Base-by-base conservation (phyloP, 2,888 invertebrate genomes). In the Pardosa pseudoannulata region DNA sequence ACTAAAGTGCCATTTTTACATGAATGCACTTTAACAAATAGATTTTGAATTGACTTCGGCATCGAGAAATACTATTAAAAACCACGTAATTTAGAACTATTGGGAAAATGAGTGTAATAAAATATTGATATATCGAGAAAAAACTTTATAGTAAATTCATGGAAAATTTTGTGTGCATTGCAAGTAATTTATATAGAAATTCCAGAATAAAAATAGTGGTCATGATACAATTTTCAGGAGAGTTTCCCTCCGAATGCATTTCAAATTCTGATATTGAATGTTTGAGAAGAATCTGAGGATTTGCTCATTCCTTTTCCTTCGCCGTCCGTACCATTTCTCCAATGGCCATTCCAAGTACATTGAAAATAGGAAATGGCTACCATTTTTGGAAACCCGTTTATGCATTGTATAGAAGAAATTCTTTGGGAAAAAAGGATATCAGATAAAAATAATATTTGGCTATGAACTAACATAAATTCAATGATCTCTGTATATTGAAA, bases 341-440 rank as follows among this genome's bases (percentile, higher is more conserved):
- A n/a, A 46, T 23, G 31, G 5, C 46, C 50, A 68, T 76, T 68
- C 9, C 76, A 67, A 67, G 32, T 27, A 68, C 50, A 32, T 76
- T 41, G 50, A 67, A 76, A 76, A 68, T 76, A 76, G 76, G 67
- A 76, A 76, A 76, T 76, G 76, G 50, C 46, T 27, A 50, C 68
- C 68, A 68, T 76, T 76, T 50, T 50, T 23, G 9, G 31, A 76
- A 50, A 16, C 65, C 62, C 68, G 76, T 76, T 76, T 76, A 7
- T 36, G 67, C 76, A 68, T 56, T 68, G 76, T 76, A 50, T 68
- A 46, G 67, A n/a, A 46, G 19, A 50, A 76, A 67, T 50, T 32
- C 50, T 50, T 76, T 67, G 67, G 0, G 13, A 13, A n/a, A 32
- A 28, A 27, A 23, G 13, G 65, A 67, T 46, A 46, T 75, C 65